Conservation (phyloP, 2,888 invertebrate genomes). For the Drosophila putrida region DNA sequence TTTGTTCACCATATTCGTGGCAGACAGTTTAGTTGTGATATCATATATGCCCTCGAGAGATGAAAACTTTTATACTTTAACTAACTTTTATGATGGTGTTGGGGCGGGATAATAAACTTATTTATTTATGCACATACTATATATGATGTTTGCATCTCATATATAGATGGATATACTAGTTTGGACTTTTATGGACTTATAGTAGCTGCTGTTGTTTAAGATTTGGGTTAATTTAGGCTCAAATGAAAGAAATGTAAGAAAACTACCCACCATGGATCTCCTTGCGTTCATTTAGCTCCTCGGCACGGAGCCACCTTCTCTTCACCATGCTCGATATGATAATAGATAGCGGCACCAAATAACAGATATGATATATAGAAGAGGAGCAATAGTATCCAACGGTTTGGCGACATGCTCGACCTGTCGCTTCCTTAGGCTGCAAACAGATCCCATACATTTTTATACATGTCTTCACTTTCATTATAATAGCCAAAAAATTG, state of each 20-base stretch:
- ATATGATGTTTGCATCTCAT: constrained; percentile 24
- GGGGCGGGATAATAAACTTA: constrained; percentile 34
- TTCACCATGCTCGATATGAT: constrained; percentile 91
- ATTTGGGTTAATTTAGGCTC: background rate
- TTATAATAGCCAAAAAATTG: background rate
- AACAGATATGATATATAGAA: constrained; percentile 91
- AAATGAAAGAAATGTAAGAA: background rate
- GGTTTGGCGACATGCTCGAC: constrained; percentile 90
- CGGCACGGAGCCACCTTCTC: constrained; percentile 88
- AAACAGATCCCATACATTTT: constrained; percentile 10
- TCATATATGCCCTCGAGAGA: constrained; percentile 49
- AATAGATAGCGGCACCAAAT: constrained; percentile 94
- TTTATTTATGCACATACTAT: constrained; percentile 2
- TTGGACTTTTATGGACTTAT: background rate
- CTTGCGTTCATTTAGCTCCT: constrained; percentile 88
- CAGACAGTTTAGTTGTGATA: constrained; percentile 59
- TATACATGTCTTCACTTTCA: too few relatives aligned
- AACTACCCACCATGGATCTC: constrained; percentile 89
- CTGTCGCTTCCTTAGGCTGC: constrained; percentile 54
- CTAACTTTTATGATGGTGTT: constrained; percentile 2
- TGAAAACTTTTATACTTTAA: constrained; percentile 21
- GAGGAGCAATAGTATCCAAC: constrained; percentile 91
- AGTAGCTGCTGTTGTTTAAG: background rate
- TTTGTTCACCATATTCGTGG: constrained; percentile 49
- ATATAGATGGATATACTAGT: constrained; percentile 1